Evolutionary conservation across 2,113 vertebrate genomes (phyloP).

Genomic region (Dromaius novaehollandiae): DNA sequence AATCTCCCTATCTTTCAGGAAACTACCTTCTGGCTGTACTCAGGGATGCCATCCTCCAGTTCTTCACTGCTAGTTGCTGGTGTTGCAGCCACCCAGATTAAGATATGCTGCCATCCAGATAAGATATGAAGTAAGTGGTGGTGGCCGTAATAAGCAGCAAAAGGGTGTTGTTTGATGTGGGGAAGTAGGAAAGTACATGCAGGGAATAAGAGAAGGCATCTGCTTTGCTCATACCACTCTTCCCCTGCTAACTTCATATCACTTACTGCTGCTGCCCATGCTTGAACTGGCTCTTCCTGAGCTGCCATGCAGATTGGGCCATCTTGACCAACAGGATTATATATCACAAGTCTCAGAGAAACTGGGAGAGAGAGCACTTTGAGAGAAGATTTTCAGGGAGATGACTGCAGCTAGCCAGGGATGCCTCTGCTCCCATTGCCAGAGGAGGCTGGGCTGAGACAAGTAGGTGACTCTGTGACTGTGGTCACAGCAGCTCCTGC

Average conservation of each 20-base stretch:
- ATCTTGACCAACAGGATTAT: background rate
- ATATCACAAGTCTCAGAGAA: background rate
- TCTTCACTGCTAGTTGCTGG: background rate
- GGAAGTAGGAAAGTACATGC: accelerated
- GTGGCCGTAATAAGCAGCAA: background rate
- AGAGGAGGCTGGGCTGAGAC: background rate
- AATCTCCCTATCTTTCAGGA: background rate
- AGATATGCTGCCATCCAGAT: background rate
- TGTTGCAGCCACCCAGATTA: background rate
- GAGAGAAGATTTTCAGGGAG: background rate
- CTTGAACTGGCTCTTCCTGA: background rate
- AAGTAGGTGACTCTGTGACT: accelerated
- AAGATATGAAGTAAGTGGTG: background rate
- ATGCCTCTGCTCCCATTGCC: background rate
- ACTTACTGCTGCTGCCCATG: accelerated
- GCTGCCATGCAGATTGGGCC: background rate
- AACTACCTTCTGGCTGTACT: background rate
- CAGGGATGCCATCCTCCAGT: background rate
- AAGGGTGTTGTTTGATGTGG: background rate
- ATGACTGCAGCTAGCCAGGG: background rate
- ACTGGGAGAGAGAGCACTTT: background rate
- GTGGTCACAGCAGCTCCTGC: background rate
- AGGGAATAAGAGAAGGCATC: background rate
- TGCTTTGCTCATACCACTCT: background rate
- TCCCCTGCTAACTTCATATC: background rate